These are phyloP conservation scores for Marronus borbonicus DNA, from an alignment of 2,888 invertebrate genomes.

Conservation along the genomic window DNA sequence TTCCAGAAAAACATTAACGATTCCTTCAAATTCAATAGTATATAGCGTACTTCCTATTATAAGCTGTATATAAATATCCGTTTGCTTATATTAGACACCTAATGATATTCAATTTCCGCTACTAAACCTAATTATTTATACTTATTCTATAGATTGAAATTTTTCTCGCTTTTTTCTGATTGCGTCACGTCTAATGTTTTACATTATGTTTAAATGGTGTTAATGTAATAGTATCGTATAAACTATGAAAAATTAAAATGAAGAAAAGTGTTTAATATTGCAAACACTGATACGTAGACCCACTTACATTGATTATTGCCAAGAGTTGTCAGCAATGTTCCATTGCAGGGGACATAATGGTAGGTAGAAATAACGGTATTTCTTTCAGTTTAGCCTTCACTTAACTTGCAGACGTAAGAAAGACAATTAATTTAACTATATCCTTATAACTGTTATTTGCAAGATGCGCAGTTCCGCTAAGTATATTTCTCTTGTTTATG, in stretches of 20 bases:
- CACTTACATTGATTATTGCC: no score
- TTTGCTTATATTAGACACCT: neutral
- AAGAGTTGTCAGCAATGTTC: slow-evolving; percentile 4
- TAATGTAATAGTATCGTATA: neutral
- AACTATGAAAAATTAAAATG: no score
- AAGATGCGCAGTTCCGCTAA: neutral
- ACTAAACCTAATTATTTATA: slow-evolving; percentile 30
- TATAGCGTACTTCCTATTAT: neutral
- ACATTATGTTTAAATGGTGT: neutral
- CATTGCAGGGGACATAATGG: neutral
- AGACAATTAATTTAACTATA: slow-evolving; percentile 13
- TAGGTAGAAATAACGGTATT: slow-evolving; percentile 2
- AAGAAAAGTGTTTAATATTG: no score
- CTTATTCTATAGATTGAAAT: slow-evolving; percentile 2
- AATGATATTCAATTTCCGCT: slow-evolving; percentile 25
- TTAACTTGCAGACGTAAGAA: neutral
- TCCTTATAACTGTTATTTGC: slow-evolving; percentile 18
- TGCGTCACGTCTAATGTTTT: no score
- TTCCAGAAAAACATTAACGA: slow-evolving; percentile 6
- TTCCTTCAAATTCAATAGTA: neutral
- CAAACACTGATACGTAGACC: no score
- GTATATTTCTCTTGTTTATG: no score
- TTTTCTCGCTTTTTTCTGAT: neutral
- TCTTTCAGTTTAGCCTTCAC: neutral
- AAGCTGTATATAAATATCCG: neutral